Conservation (phyloP, 2,113 vertebrate genomes). For the Nesospiza acunhae region DNA sequence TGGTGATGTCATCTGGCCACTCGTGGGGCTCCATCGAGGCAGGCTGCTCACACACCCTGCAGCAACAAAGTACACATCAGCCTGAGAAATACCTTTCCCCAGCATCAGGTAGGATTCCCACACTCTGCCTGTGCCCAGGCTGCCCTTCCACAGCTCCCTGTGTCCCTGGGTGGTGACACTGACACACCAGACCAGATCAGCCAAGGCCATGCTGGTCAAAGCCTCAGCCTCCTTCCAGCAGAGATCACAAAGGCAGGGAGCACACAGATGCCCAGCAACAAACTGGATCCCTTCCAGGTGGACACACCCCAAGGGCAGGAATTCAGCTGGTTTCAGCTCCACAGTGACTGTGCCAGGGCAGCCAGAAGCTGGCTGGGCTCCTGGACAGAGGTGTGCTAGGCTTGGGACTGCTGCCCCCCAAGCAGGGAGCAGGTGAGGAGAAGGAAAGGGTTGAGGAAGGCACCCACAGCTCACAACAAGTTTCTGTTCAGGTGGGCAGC, state of each 20-base stretch:
- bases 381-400: neutral
- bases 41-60: conserved; percentile 94
- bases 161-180: neutral
- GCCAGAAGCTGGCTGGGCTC: neutral
- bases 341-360: neutral
- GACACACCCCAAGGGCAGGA: neutral
- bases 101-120: neutral
- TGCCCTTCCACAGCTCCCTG: neutral
- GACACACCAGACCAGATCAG: neutral
- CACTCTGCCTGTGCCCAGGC: neutral
- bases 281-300: neutral
- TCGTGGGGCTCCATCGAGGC: conserved; percentile 92
- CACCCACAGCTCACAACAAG: neutral
- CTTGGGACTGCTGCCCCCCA: fast-evolving
- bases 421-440: neutral
- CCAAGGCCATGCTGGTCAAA: neutral
- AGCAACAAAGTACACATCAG: neutral
- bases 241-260: neutral
- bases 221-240: neutral
- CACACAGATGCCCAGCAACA: neutral
- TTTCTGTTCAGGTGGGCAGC: neutral
- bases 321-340: neutral
- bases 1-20: conserved; percentile 98
- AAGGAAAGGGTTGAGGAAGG: neutral
- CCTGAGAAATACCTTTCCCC: neutral